Percentiles rank a stretch among this genome's conserved stretches.
phyloP scores from a whole-genome alignment of 2,888 invertebrate genomes.

The Scaptomyza polygonia region DNA sequence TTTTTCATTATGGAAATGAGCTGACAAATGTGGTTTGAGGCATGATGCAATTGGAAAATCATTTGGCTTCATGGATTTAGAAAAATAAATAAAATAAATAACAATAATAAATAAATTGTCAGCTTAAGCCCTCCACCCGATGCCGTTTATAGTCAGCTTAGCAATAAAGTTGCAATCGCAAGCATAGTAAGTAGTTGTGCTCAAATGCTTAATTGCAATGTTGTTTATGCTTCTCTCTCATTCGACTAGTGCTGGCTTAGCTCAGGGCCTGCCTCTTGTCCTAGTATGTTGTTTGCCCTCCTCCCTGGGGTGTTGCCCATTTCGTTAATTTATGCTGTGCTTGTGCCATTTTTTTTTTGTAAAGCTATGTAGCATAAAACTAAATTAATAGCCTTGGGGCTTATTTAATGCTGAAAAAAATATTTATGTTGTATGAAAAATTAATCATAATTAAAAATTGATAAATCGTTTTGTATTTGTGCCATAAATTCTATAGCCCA shows the following conservation, averaged over 20 bases:
- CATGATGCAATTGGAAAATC: conserved; percentile 56
- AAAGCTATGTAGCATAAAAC: conserved; percentile 59
- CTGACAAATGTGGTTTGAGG: not conserved
- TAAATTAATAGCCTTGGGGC: conserved; percentile 66
- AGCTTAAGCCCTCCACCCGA: not conserved
- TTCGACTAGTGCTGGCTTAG: conserved; percentile 1
- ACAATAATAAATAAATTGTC: conserved; percentile 19
- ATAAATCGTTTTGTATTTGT: conserved; percentile 39
- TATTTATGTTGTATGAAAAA: conserved; percentile 7
- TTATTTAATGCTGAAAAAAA: conserved; percentile 21
- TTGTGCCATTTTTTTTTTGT: conserved; percentile 33
- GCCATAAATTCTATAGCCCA: conserved; percentile 28
- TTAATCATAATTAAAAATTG: conserved; percentile 50
- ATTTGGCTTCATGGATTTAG: conserved; percentile 47
- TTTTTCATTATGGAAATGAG: conserved; percentile 44
- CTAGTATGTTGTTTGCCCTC: conserved; percentile 1
- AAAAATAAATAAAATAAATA: conserved; percentile 23
- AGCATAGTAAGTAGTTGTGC: conserved; percentile 11
- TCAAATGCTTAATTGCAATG: conserved; percentile 34
- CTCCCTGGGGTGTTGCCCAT: conserved; percentile 8
- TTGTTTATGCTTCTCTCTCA: conserved; percentile 5
- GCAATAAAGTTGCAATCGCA: conserved; percentile 17
- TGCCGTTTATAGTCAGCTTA: conserved; percentile 25
- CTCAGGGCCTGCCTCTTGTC: conserved; percentile 4
- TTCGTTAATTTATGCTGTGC: conserved; percentile 62